phyloP scores from a whole-genome alignment of 2,888 invertebrate genomes.

The Ptychoptera contaminata region DNA sequence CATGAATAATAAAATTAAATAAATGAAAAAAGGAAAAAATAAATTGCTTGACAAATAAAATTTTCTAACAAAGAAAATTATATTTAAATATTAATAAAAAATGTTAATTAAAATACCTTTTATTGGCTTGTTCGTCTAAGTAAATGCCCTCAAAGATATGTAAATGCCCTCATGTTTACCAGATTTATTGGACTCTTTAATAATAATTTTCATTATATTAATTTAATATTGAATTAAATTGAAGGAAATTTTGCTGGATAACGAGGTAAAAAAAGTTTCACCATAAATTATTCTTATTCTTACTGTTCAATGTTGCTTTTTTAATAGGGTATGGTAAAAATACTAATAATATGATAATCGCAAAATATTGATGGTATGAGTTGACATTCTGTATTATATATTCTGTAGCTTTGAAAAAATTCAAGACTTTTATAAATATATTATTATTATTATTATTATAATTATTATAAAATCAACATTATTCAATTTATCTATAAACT shows the following conservation, averaged over 20 bases:
- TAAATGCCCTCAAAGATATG: constrained; percentile 66
- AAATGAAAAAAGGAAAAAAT: too few relatives aligned
- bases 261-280: constrained; percentile 78
- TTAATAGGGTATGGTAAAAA: constrained; percentile 54
- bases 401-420: too few relatives aligned
- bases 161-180: constrained; percentile 62
- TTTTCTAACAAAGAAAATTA: too few relatives aligned
- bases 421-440: too few relatives aligned
- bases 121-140: constrained; percentile 39
- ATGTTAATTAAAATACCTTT: constrained; percentile 38
- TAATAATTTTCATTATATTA: constrained; percentile 42
- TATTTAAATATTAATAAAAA: too few relatives aligned
- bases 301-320: constrained; percentile 15
- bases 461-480: neutral
- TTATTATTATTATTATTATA: too few relatives aligned
- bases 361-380: constrained; percentile 63
- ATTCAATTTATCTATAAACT: constrained; percentile 24
- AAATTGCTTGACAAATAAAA: too few relatives aligned
- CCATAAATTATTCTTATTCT: constrained; percentile 48
- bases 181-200: constrained; percentile 22
- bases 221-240: too few relatives aligned
- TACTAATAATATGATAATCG: constrained; percentile 72
- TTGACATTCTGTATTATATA: constrained; percentile 49
- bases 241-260: constrained; percentile 93
- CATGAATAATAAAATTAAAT: too few relatives aligned